Evolutionary conservation across 35 echinoderm and acorn worm genomes (phyloP).

Genomic region (Acanthaster planci): DNA sequence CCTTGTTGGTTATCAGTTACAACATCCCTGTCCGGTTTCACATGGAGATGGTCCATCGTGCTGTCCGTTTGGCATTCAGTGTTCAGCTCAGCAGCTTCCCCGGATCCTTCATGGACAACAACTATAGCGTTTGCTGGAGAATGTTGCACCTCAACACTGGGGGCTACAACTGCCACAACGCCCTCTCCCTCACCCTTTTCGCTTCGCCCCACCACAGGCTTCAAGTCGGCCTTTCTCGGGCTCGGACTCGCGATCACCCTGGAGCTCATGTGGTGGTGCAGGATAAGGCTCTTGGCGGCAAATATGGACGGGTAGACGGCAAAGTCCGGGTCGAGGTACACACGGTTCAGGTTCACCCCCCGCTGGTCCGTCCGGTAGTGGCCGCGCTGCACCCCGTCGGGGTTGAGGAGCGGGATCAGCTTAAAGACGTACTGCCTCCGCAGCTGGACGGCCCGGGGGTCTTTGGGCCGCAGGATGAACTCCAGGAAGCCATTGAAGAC

Average conservation of each 20-base stretch:
- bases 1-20: no score
- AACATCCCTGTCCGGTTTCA: no score
- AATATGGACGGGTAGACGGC: conserved; percentile 79
- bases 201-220: not conserved
- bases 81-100: not conserved
- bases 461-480: conserved; percentile 88
- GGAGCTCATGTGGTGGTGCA: conserved; percentile 81
- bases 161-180: not conserved
- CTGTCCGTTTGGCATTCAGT: no score
- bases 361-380: conserved; percentile 96
- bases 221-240: not conserved
- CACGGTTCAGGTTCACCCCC: conserved; percentile 89
- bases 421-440: conserved; percentile 93
- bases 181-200: conserved; percentile 21
- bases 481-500: conserved; percentile 99
- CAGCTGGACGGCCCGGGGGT: conserved; percentile 85
- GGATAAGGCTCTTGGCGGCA: conserved; percentile 81
- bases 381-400: conserved; percentile 87
- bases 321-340: conserved; percentile 87
- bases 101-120: conserved; percentile 25
- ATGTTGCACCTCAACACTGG: not conserved
- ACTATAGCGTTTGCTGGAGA: conserved; percentile 39
- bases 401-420: conserved; percentile 86
- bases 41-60: no score
- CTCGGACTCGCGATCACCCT: conserved; percentile 37